Conservation (phyloP, 2,888 invertebrate genomes). For the Pimpla rufipes region DNA sequence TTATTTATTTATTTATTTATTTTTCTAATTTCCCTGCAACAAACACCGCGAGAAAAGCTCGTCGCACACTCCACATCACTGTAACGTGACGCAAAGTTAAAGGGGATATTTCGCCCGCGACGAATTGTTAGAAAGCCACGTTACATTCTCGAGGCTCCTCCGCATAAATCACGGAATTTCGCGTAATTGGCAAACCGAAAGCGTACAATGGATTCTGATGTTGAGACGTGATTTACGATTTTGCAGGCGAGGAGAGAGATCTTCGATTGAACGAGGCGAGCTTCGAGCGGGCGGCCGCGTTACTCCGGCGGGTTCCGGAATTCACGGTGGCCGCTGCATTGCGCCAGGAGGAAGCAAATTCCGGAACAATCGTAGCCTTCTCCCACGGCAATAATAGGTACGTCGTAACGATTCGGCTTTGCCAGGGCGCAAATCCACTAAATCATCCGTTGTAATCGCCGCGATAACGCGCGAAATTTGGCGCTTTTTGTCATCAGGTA, state of each 20-base stretch:
- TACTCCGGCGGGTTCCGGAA: slow-evolving; percentile 91
- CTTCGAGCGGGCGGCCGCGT: slow-evolving; percentile 89
- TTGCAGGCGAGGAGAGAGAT: slow-evolving; percentile 90
- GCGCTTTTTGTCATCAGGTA: slow-evolving; percentile 87
- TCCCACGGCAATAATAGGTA: slow-evolving; percentile 93
- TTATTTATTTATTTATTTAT: background rate
- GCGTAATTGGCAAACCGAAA: background rate
- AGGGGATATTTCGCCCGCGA: no score
- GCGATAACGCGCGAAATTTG: background rate
- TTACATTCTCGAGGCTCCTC: background rate
- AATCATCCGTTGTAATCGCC: background rate
- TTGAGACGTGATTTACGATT: slow-evolving; percentile 28
- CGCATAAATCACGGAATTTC: background rate
- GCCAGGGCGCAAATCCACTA: background rate
- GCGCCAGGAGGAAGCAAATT: slow-evolving; percentile 92
- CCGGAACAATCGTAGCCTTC: slow-evolving; percentile 94
- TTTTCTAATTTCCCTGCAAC: no score
- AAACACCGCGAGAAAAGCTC: no score
- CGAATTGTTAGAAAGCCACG: no score
- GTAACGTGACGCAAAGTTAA: no score
- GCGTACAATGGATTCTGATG: slow-evolving; percentile 27
- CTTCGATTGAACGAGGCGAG: slow-evolving; percentile 90
- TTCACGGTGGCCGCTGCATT: slow-evolving; percentile 93
- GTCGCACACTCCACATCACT: no score
- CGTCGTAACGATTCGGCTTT: background rate